Percentiles rank a stretch among this genome's conserved stretches.
phyloP scores from a whole-genome alignment of 2,797 vertebrate species.

The Argyrosomus regius region DNA sequence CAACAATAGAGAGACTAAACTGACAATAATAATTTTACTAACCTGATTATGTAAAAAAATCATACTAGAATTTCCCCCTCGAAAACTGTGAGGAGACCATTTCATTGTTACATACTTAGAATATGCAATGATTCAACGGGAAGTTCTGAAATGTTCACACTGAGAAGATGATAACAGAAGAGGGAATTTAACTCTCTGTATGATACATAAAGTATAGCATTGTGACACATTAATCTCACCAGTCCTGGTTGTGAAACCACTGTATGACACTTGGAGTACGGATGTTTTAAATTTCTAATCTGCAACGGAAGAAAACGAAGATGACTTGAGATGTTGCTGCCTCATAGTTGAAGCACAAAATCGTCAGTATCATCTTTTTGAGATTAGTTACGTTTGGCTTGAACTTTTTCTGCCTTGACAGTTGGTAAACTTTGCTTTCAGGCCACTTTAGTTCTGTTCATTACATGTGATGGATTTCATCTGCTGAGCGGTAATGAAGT shows the following conservation, averaged over 20 bases:
- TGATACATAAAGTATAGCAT: background rate
- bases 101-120: slow-evolving; percentile 19
- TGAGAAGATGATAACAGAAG: background rate
- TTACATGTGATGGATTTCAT: background rate
- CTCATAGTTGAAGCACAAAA: background rate
- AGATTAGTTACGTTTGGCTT: background rate
- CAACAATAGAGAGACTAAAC: background rate
- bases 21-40: background rate
- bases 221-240: background rate
- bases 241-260: background rate
- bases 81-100: slow-evolving; percentile 18
- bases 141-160: background rate
- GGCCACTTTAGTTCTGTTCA: background rate
- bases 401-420: background rate
- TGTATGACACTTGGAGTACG: background rate
- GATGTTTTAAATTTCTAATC: background rate
- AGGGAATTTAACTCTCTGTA: background rate
- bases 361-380: background rate
- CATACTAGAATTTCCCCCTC: background rate
- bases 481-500: background rate
- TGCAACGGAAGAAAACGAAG: background rate
- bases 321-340: background rate
- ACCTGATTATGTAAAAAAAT: slow-evolving; percentile 8
- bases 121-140: slow-evolving; percentile 29
- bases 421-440: background rate